Percentiles rank a stretch among this genome's conserved stretches.
Evolutionary conservation across 2,888 invertebrate genomes (phyloP).

Genomic region (Acanthoscelides obtectus): DNA sequence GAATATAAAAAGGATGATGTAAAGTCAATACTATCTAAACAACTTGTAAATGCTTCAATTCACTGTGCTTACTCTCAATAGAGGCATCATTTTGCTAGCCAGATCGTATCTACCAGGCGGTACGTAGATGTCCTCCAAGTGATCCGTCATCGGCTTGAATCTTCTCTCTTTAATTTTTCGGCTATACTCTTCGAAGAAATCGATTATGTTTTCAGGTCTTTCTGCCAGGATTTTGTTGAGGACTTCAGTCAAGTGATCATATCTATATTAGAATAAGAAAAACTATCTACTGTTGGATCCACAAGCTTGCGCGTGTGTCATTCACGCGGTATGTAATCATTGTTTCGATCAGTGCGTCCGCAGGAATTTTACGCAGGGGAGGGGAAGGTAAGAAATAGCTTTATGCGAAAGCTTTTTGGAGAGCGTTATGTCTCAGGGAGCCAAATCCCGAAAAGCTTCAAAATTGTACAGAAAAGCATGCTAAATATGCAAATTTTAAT

Average conservation of each 20-base stretch:
- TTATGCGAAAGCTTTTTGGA: too few species aligned
- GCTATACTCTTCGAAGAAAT: conserved; percentile 82
- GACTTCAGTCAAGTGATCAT: conserved; percentile 76
- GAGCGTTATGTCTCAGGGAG: too few species aligned
- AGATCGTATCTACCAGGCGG: conserved; percentile 53
- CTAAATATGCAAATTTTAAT: too few species aligned
- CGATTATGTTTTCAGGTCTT: conserved; percentile 74
- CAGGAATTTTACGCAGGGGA: too few species aligned
- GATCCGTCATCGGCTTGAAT: conserved; percentile 59
- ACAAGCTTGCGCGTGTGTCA: too few species aligned
- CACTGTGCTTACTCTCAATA: conserved; percentile 55
- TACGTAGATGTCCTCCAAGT: conserved; percentile 60
- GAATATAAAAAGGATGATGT: not conserved
- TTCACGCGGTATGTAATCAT: too few species aligned
- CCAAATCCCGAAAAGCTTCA: too few species aligned
- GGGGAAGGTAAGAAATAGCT: too few species aligned
- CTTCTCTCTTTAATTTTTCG: conserved; percentile 71
- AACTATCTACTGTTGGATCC: not conserved
- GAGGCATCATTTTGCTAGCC: conserved; percentile 51
- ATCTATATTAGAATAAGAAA: conserved; percentile 50
- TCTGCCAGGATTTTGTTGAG: conserved; percentile 74
- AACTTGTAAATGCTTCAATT: too few species aligned
- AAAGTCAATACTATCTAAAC: too few species aligned
- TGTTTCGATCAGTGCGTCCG: too few species aligned
- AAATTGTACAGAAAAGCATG: too few species aligned